Conservation (phyloP, 2,797 vertebrate genomes). For the Clarias laeviceps region DNA sequence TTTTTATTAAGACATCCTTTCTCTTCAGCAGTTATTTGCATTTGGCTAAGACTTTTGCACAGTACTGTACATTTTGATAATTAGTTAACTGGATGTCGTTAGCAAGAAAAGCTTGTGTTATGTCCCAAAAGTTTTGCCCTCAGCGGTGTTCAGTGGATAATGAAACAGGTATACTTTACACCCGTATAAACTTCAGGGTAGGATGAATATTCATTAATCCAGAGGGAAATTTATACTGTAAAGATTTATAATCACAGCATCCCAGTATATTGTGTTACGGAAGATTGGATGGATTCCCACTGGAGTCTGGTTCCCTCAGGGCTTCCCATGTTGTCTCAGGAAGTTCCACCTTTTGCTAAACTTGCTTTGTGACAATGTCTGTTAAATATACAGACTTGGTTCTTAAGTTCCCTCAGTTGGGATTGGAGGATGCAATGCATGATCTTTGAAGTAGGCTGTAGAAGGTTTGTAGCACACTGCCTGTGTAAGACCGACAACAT, state of each 20-base stretch:
- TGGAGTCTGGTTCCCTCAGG: neutral
- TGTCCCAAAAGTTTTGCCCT: neutral
- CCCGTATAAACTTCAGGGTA: neutral
- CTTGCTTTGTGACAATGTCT: conserved; percentile 1
- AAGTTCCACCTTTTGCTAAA: neutral
- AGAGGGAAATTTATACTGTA: neutral
- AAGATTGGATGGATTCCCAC: neutral
- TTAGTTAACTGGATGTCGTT: neutral
- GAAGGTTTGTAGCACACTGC: neutral
- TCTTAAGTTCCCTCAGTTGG: neutral
- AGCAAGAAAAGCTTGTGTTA: neutral
- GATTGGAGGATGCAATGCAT: neutral
- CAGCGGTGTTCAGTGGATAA: neutral
- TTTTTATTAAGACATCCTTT: too few species aligned
- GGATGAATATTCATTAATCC: too few species aligned
- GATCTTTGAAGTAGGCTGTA: neutral
- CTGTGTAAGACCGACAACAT: neutral
- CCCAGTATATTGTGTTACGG: neutral
- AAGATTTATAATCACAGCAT: neutral
- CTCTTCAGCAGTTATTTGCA: too few species aligned
- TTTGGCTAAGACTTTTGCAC: too few species aligned
- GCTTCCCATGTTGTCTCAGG: neutral
- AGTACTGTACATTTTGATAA: neutral
- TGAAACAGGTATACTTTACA: neutral
- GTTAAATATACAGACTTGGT: neutral